Base-by-base conservation (phyloP, 2,113 vertebrate genomes). In the Hydrochoerus hydrochaeris region DNA sequence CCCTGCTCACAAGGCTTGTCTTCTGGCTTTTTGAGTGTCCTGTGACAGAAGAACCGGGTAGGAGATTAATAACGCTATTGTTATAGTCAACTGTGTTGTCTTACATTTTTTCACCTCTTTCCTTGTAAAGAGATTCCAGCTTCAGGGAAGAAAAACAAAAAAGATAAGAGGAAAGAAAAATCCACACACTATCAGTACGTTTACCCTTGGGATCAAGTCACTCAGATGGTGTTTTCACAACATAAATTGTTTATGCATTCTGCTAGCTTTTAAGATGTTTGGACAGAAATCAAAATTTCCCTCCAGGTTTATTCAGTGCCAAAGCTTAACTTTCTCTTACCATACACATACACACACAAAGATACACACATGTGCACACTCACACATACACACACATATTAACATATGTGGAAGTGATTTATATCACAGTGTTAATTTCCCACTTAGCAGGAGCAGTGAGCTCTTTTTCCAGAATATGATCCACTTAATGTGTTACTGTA, bases 211-310 rank as follows among this genome's bases (percentile, higher is more conserved):
- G 96, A 95, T 97, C 77, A 94, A 96, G 95, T 84, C 85, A 80
- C 78, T 96, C 82, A 78, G 62, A 49, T 88, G 75, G 49, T 89
- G n/a, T 95, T 96, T 97, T 92, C 90, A 97, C 84, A 95, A 77
- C 60, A 91, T 91, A 84, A 91, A 63, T 97, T 35, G 92, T 94
- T 98, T 86, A 92, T 90, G 46, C 20, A 52, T 95, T 90, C 63
- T 95, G 77, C 92, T 95, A 95, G 87, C 88, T 95, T 94, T 91
- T 96, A 94, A 95, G 77, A 88, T 95, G 41, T 93, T 97, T 90
- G 65, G 62, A 49, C 88, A 98, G 60, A 90, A 95, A 91, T 95
- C 52, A 85, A 96, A 97, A 88, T 89, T 92, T 92, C 49, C 69
- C 60, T 90, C 62, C 3, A 71, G 89, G 49, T 96, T 96, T 83